Percentiles rank a stretch among this genome's conserved stretches.
These are phyloP conservation scores for Triplophysa dalaica DNA, from an alignment of 2,113 vertebrate species.

Conservation along the genomic window DNA sequence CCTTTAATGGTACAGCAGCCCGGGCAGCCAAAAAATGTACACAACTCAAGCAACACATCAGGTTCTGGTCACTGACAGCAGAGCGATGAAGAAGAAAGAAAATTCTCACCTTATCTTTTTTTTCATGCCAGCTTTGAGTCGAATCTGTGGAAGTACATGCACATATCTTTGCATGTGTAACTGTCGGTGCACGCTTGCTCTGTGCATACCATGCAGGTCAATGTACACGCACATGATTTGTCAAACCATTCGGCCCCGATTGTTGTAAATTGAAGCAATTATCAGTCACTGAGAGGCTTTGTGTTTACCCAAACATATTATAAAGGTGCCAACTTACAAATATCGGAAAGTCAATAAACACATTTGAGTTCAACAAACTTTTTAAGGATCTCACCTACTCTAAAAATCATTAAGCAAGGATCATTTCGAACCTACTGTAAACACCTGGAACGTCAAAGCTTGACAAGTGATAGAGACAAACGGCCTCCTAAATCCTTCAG, in stretches of 20 bases:
- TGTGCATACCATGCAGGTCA: not conserved
- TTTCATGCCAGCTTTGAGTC: not conserved
- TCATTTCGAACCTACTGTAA: slow-evolving; percentile 37
- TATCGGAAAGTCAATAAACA: slow-evolving; percentile 12
- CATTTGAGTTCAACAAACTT: slow-evolving; percentile 6
- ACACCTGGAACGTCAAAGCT: slow-evolving; percentile 41
- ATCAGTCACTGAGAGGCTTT: not conserved
- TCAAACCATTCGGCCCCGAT: slow-evolving; percentile 21
- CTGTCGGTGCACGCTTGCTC: not conserved
- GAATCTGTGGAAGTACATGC: slow-evolving; percentile 23
- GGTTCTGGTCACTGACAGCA: not conserved
- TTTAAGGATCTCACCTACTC: slow-evolving; percentile 4
- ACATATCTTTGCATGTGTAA: slow-evolving; percentile 23
- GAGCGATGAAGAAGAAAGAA: not conserved
- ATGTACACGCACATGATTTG: not conserved
- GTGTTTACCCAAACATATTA: slow-evolving; percentile 37
- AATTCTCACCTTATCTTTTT: not conserved
- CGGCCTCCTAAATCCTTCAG: slow-evolving; percentile 34
- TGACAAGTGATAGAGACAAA: slow-evolving; percentile 40
- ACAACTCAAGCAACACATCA: slow-evolving; percentile 44
- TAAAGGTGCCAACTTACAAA: slow-evolving; percentile 22
- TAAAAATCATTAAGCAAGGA: slow-evolving; percentile 36
- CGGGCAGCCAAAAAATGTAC: slow-evolving; percentile 51
- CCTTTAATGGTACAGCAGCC: slow-evolving; percentile 63
- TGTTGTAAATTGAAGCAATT: slow-evolving; percentile 37